phyloP scores from a whole-genome alignment of 2,888 invertebrate genomes.

The Cataglyphis livida region DNA sequence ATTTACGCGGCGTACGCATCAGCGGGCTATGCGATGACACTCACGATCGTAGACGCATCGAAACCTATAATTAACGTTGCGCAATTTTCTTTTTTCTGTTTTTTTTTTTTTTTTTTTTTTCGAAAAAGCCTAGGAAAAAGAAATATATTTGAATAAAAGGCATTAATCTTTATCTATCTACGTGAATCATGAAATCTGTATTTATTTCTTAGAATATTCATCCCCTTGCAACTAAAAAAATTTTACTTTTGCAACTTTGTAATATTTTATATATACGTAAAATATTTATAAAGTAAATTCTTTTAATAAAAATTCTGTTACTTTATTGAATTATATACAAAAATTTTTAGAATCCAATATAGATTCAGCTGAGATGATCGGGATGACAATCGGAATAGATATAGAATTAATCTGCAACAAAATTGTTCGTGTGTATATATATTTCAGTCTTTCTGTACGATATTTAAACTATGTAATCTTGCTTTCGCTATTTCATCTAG shows the following conservation, averaged over 20 bases:
- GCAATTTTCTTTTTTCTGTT: slow-evolving; percentile 9
- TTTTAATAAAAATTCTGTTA: not conserved
- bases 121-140: not conserved
- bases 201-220: not conserved
- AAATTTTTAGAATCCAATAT: not conserved
- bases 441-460: not conserved
- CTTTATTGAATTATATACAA: not conserved
- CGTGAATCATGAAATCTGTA: not conserved
- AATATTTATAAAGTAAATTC: not conserved
- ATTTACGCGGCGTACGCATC: slow-evolving; percentile 51
- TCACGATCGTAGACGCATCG: slow-evolving; percentile 31
- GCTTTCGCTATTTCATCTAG: not conserved
- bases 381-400: not conserved
- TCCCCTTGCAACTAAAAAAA: not conserved
- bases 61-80: slow-evolving; percentile 50
- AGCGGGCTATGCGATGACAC: slow-evolving; percentile 32
- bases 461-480: not conserved
- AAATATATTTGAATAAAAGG: not conserved
- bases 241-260: not conserved
- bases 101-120: slow-evolving; percentile 7
- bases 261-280: not conserved
- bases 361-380: not conserved
- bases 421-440: not conserved
- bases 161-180: slow-evolving; percentile 10
- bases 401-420: not conserved